These are phyloP conservation scores for Drosophila elegans DNA, from an alignment of 1,140 invertebrate species.

Conservation along the genomic window DNA sequence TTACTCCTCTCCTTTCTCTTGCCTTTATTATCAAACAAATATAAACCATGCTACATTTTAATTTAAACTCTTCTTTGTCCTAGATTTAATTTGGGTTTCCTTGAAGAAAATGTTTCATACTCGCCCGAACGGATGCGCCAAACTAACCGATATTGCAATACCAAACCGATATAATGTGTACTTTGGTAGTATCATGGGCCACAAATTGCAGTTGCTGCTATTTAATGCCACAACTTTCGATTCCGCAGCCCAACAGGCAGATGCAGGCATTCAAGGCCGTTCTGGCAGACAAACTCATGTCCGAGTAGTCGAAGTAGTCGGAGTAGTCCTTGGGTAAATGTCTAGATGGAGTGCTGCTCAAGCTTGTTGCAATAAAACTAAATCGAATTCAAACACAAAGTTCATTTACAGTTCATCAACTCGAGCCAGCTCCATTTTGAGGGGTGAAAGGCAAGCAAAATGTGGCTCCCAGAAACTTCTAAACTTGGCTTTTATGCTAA, in stretches of 20 bases:
- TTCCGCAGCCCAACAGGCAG: background rate
- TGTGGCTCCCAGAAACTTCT: slow-evolving; percentile 34
- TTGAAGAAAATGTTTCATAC: background rate
- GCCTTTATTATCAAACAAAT: too few relatives aligned
- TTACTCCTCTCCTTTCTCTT: too few relatives aligned
- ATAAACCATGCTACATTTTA: background rate
- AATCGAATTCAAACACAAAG: slow-evolving; percentile 77
- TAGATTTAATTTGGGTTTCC: background rate
- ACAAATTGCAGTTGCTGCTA: slow-evolving; percentile 43
- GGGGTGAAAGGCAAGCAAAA: slow-evolving; percentile 46
- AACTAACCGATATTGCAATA: slow-evolving; percentile 33
- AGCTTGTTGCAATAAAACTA: slow-evolving; percentile 69
- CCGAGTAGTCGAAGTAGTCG: slow-evolving; percentile 18
- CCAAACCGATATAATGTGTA: slow-evolving; percentile 27
- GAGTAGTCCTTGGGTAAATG: slow-evolving; percentile 14
- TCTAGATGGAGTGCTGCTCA: slow-evolving; percentile 52
- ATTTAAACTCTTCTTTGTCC: too few relatives aligned
- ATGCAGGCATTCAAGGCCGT: background rate
- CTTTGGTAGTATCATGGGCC: slow-evolving; percentile 16
- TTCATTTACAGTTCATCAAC: slow-evolving; percentile 79
- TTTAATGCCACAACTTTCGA: slow-evolving; percentile 35
- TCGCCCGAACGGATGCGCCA: background rate
- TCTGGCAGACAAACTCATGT: slow-evolving; percentile 1
- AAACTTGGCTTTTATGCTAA: slow-evolving; percentile 69
- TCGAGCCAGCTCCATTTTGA: slow-evolving; percentile 24